Conservation (phyloP, 2,797 vertebrate species). For the Austrolebias charrua region DNA sequence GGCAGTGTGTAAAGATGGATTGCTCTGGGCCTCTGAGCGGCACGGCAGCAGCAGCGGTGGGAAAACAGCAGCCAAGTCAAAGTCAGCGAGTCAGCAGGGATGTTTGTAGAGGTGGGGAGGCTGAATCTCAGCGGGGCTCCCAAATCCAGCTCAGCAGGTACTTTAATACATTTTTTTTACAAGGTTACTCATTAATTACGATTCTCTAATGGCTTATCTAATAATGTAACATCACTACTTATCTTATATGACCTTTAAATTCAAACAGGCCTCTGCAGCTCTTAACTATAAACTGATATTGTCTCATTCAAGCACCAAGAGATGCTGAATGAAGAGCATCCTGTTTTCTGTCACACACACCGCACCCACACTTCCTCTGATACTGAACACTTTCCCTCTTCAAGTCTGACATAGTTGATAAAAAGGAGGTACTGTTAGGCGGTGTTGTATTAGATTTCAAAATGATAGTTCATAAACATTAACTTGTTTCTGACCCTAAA, state of each 20-base stretch:
- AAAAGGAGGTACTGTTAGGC: too few species aligned
- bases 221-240: neutral
- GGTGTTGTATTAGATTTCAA: neutral
- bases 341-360: neutral
- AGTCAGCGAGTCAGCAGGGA: constrained; percentile 20
- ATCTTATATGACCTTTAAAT: neutral
- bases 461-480: neutral
- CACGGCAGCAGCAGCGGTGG: constrained; percentile 1
- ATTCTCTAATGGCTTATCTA: neutral
- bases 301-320: too few species aligned
- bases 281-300: too few species aligned
- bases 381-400: neutral
- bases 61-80: constrained; percentile 7
- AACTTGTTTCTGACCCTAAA: neutral
- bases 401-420: too few species aligned
- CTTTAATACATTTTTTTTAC: neutral
- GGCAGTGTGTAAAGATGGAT: constrained; percentile 32
- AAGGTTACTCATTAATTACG: neutral
- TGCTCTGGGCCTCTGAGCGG: constrained; percentile 10
- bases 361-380: neutral
- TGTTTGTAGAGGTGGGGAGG: constrained; percentile 12
- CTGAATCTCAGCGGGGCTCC: constrained; percentile 12
- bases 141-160: constrained; percentile 60
- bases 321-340: neutral
- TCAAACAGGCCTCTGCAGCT: neutral